A percentile compares a stretch with the other conserved stretches of the same genome.
Evolutionary conservation across 1,140 invertebrate genomes (phyloP).

Genomic region (Trichoplusia ni): DNA sequence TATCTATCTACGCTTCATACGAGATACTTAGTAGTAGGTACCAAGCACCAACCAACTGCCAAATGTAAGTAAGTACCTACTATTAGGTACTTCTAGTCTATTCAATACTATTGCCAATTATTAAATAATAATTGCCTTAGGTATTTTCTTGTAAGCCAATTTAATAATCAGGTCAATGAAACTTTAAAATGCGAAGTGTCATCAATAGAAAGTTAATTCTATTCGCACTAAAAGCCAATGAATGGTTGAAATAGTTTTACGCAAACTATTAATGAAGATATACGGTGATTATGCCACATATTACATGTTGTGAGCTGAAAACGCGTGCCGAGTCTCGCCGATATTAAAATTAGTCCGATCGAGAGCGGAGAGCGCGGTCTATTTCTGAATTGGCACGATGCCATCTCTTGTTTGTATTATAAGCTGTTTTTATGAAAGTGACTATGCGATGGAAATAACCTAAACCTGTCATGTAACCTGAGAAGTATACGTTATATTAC

Average conservation of each 20-base stretch:
- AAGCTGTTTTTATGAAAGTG: slow-evolving; percentile 81
- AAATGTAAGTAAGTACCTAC: too few relatives aligned
- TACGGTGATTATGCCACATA: slow-evolving; percentile 51
- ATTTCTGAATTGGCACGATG: slow-evolving; percentile 74
- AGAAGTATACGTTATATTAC: slow-evolving; percentile 59
- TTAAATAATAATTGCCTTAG: too few relatives aligned
- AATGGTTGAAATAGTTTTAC: background rate
- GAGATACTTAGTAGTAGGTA: too few relatives aligned
- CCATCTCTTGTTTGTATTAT: slow-evolving; percentile 81
- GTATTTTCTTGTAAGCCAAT: too few relatives aligned
- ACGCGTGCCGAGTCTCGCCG: slow-evolving; percentile 63
- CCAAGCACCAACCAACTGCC: too few relatives aligned
- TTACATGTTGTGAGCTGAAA: slow-evolving; percentile 62
- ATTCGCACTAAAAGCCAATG: too few relatives aligned
- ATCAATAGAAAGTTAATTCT: too few relatives aligned
- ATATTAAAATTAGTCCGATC: slow-evolving; percentile 77
- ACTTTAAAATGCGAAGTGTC: too few relatives aligned
- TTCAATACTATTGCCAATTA: too few relatives aligned
- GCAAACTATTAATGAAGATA: slow-evolving; percentile 49
- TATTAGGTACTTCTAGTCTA: too few relatives aligned
- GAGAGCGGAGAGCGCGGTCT: slow-evolving; percentile 75
- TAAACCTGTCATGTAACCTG: slow-evolving; percentile 75
- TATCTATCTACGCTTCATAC: too few relatives aligned
- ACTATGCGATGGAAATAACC: slow-evolving; percentile 79
- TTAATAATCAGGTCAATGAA: too few relatives aligned